Evolutionary conservation across 2,113 vertebrate genomes (phyloP).

Genomic region (Aplodontia rufa): DNA sequence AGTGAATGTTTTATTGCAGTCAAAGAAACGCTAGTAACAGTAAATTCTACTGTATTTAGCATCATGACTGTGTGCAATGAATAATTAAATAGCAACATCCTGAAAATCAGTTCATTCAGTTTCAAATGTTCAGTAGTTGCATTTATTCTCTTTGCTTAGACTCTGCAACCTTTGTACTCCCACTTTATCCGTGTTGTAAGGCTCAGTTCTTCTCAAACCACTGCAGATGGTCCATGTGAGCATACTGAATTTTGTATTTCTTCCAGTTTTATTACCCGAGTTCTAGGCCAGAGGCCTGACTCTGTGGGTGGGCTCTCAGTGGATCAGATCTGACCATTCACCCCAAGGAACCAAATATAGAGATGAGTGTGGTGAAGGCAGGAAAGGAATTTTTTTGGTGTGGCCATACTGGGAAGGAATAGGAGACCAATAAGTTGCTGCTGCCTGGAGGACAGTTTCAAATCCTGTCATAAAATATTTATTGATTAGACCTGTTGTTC

Average conservation of each 20-base stretch:
- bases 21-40: not conserved
- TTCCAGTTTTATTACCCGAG: not conserved
- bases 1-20: conserved; percentile 25
- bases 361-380: not conserved
- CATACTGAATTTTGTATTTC: not conserved
- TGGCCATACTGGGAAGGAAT: not conserved
- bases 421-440: not conserved
- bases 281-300: not conserved
- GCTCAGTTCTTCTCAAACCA: not conserved
- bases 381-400: not conserved
- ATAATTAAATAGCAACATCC: not conserved
- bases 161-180: not conserved
- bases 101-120: not conserved
- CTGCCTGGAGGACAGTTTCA: not conserved
- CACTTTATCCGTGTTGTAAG: not conserved
- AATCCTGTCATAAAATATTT: not conserved
- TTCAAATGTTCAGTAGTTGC: not conserved
- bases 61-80: not conserved
- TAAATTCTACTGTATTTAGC: conserved; percentile 25
- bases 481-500: not conserved
- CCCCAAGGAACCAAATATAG: not conserved
- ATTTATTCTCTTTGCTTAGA: not conserved
- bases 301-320: not conserved
- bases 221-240: not conserved
- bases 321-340: no score